These are phyloP conservation scores for Laticauda laticaudata DNA, from an alignment of 2,113 vertebrate genomes.

Conservation along the genomic window DNA sequence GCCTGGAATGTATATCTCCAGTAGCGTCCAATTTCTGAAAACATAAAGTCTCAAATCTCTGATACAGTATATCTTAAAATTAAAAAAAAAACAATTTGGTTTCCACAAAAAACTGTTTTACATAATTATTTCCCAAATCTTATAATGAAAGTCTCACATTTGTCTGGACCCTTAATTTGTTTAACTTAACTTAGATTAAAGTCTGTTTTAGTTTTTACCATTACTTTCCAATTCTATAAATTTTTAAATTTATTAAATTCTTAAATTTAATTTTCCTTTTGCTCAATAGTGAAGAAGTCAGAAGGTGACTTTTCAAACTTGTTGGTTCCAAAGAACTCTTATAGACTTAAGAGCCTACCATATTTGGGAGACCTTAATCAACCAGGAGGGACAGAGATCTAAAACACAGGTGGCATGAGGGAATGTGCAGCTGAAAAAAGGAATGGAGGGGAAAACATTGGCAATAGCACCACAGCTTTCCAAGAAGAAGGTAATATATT, in stretches of 20 bases:
- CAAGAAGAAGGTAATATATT: too few relatives aligned
- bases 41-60: not conserved
- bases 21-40: not conserved
- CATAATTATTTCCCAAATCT: not conserved
- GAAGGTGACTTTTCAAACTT: too few relatives aligned
- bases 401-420: too few relatives aligned
- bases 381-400: too few relatives aligned
- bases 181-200: not conserved
- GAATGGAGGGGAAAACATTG: too few relatives aligned
- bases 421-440: too few relatives aligned
- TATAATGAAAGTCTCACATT: not conserved
- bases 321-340: too few relatives aligned
- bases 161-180: not conserved
- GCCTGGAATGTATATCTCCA: not conserved
- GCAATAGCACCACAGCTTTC: too few relatives aligned
- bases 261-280: not conserved
- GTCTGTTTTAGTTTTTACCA: not conserved
- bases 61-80: not conserved
- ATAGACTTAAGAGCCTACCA: too few relatives aligned
- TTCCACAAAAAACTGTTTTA: not conserved
- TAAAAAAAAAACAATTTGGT: not conserved
- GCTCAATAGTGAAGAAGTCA: not conserved
- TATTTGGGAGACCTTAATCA: too few relatives aligned
- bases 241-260: not conserved
- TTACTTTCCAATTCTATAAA: not conserved